Conservation (phyloP, 2,113 vertebrate species). For the Phocoena phocoena region DNA sequence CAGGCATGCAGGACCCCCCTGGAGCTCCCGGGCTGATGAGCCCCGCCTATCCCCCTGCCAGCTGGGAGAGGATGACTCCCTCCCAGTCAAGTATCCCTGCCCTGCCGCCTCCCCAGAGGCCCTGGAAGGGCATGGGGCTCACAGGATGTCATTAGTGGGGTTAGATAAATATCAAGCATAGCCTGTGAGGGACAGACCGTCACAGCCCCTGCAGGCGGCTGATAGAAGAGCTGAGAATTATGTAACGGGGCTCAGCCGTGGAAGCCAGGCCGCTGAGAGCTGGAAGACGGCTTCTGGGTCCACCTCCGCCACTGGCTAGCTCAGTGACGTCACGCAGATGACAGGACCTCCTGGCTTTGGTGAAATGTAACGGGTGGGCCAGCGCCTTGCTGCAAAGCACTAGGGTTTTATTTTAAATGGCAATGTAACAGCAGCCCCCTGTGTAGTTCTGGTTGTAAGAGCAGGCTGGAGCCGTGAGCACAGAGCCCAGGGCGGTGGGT, state of each 20-base stretch:
- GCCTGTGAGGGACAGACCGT: background rate
- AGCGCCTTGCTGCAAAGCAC: background rate
- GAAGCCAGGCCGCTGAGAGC: background rate
- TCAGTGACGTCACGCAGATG: background rate
- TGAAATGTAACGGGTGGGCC: background rate
- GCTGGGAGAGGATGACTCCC: background rate
- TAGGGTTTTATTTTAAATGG: background rate
- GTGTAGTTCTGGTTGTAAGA: background rate
- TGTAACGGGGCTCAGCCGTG: accelerated
- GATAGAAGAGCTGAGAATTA: background rate
- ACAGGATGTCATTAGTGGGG: background rate
- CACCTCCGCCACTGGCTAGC: background rate
- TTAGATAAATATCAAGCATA: background rate
- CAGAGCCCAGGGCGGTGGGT: background rate
- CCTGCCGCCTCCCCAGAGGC: background rate
- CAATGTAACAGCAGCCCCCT: background rate
- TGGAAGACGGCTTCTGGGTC: background rate
- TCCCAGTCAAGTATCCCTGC: background rate
- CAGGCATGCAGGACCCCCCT: background rate
- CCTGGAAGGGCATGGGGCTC: background rate
- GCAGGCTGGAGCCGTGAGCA: too few relatives aligned
- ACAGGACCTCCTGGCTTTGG: background rate
- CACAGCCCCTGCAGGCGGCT: background rate
- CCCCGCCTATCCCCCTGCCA: background rate
- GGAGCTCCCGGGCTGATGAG: background rate